Evolutionary conservation across 2,113 vertebrate species (phyloP), one percentile per base, ranked within the genome.

Genomic region (Arizona elegans): DNA sequence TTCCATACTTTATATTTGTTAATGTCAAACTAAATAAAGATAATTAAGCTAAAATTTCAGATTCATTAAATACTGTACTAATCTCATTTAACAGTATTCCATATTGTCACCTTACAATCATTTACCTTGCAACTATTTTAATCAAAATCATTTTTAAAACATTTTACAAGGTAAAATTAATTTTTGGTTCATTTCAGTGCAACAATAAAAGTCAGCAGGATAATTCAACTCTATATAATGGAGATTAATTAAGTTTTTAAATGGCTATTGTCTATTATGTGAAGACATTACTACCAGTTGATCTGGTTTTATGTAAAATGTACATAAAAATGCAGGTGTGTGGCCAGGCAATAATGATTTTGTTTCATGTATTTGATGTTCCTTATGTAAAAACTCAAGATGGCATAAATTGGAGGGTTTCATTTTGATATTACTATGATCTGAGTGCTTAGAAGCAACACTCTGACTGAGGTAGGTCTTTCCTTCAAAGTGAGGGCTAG

Each of bases 61-160:
- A 17, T 43, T 87, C 81, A 93, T 90, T 90, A 87, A 65, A 55
- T 65, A 90, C 15, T 65, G 50, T 43, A 90, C 43, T 87, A 87
- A 93, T 93, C 33, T 86, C 92, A 93, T 90, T 90, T 86, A 86
- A 87, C 56, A 89, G 2, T 75, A 53, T 38, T 90, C 21, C 43
- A 15, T 23, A 26, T 24, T 90, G 54, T 54, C 17, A 90, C 75
- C 81, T 90, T 90, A 62, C 6, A 85, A n/a, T 29, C 54, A 89
- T 89, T 92, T 86, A 91, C 81, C 55, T 87, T 59, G 21, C 21
- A 88, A 59, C 21, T 33, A 75, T 86, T 90, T 90, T 12, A 93
- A 93, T 65, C 47, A 86, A 58, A 43, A 52, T 7, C 85, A 81
- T 59, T 53, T 59, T 26, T 5, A 62, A 53, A 86, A 85, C 58